Evolutionary conservation across 2,888 invertebrate species (phyloP).

Genomic region (Cephus sareptanus): DNA sequence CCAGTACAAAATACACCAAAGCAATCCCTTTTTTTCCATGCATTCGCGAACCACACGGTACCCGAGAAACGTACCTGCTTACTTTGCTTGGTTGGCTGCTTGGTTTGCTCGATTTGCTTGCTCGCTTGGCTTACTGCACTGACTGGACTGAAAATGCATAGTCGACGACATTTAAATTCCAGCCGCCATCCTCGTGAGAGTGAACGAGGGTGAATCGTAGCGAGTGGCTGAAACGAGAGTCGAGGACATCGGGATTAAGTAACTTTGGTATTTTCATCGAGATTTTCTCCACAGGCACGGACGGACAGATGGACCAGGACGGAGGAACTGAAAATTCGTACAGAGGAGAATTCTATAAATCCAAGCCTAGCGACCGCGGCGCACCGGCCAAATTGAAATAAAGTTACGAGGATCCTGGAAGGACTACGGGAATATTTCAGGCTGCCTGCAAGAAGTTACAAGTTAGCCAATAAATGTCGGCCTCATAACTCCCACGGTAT

Average conservation of each 20-base stretch:
- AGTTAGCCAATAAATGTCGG: slow-evolving; percentile 55
- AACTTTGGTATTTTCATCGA: not conserved
- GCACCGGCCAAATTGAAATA: slow-evolving; percentile 50
- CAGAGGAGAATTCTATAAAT: slow-evolving; percentile 32
- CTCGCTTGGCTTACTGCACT: not conserved
- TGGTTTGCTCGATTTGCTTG: not conserved
- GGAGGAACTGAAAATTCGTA: slow-evolving; percentile 22
- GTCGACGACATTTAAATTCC: not conserved
- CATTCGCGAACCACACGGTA: not conserved
- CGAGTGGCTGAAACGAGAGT: not conserved
- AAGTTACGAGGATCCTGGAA: slow-evolving; percentile 44
- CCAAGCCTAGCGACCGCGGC: slow-evolving; percentile 18
- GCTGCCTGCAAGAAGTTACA: slow-evolving; percentile 43
- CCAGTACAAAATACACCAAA: not conserved
- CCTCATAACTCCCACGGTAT: slow-evolving; percentile 47
- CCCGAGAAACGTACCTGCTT: not conserved
- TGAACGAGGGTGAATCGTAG: not conserved
- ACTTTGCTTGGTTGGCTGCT: not conserved
- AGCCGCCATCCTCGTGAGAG: not conserved
- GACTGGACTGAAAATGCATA: not conserved
- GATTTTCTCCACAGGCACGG: not conserved
- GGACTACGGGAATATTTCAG: slow-evolving; percentile 48
- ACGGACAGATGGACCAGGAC: not conserved
- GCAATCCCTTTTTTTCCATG: not conserved
- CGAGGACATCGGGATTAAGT: not conserved